These are phyloP conservation scores for Metalampra italica DNA, from an alignment of 2,888 invertebrate species.

Conservation along the genomic window DNA sequence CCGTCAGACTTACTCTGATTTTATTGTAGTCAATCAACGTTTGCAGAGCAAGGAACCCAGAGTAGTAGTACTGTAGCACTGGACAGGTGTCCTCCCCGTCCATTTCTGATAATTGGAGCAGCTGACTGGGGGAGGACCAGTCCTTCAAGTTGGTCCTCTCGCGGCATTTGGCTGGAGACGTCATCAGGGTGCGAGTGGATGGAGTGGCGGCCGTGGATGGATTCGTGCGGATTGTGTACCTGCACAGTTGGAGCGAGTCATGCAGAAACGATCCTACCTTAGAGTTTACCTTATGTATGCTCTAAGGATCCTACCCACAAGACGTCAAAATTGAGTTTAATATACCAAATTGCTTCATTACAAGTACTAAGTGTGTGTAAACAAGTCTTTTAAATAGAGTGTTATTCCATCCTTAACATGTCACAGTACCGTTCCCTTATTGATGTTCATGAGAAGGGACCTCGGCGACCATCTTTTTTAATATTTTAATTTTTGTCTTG, in stretches of 20 bases:
- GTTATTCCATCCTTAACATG: no score
- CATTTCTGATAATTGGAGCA: conserved; percentile 75
- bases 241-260: conserved; percentile 29
- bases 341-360: no score
- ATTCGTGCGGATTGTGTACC: conserved; percentile 86
- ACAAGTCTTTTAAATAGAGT: no score
- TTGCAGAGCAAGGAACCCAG: conserved; percentile 86
- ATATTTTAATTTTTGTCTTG: no score
- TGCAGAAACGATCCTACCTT: no score
- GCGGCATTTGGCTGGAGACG: conserved; percentile 84
- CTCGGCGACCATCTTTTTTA: no score
- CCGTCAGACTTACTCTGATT: conserved; percentile 80
- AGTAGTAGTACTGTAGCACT: conserved; percentile 85
- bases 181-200: conserved; percentile 80
- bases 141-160: conserved; percentile 74
- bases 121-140: conserved; percentile 76
- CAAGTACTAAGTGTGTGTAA: no score
- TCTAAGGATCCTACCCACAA: no score
- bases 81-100: conserved; percentile 85
- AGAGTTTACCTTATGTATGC: no score
- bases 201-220: conserved; percentile 82
- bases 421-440: no score
- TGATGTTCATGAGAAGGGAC: no score
- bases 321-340: no score
- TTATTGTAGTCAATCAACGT: conserved; percentile 84